These are phyloP conservation scores for Fragum whitleyi DNA, from an alignment of 2,888 invertebrate species.

Conservation along the genomic window DNA sequence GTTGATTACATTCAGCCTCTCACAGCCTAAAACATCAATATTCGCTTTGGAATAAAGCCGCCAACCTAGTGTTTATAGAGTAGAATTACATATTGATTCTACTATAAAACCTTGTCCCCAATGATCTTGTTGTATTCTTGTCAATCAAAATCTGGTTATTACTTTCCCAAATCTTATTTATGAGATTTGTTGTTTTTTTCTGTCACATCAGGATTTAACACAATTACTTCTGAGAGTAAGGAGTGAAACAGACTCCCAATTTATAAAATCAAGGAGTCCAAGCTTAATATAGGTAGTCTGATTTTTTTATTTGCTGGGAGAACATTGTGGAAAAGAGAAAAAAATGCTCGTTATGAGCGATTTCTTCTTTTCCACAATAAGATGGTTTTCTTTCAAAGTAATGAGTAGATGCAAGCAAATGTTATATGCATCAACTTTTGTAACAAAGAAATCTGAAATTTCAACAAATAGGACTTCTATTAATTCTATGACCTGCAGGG, in stretches of 20 bases:
- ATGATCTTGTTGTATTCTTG: neutral
- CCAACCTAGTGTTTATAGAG: conserved; percentile 14
- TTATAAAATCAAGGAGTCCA: no score
- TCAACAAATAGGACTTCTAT: no score
- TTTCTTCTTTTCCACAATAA: conserved; percentile 13
- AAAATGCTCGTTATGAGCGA: neutral
- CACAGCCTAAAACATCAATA: conserved; percentile 24
- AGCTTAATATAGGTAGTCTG: no score
- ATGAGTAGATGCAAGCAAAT: no score
- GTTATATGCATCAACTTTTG: neutral
- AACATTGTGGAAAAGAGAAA: conserved; percentile 3
- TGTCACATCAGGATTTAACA: no score
- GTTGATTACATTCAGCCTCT: conserved; percentile 21
- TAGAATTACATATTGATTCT: conserved; percentile 23
- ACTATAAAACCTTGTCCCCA: conserved; percentile 3
- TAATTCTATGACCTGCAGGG: no score
- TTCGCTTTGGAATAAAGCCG: conserved; percentile 2
- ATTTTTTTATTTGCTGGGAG: no score
- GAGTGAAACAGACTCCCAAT: no score
- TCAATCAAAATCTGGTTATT: neutral
- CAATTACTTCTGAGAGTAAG: no score
- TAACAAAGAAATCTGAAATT: no score
- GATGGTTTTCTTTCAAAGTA: no score
- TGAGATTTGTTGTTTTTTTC: no score
- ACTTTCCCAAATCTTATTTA: neutral